A percentile compares a stretch with the other conserved stretches of the same genome.
Evolutionary conservation across 2,888 invertebrate species (phyloP).

Genomic region (Ramazzottius varieornatus): DNA sequence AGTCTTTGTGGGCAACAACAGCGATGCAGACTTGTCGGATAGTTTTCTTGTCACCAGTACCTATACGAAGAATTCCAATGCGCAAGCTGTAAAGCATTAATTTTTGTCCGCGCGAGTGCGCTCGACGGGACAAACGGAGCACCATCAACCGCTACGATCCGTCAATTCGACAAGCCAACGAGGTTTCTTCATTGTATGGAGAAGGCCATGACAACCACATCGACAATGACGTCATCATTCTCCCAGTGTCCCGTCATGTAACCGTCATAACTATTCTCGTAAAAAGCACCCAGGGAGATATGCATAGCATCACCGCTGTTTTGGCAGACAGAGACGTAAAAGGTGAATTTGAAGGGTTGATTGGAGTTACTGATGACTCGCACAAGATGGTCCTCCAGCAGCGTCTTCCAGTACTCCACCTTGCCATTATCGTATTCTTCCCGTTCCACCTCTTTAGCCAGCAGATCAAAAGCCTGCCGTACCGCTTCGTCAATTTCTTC

Average conservation of each 20-base stretch:
- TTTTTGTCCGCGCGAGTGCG: too few relatives aligned
- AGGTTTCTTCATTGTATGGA: neutral
- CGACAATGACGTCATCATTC: neutral
- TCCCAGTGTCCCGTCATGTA: neutral
- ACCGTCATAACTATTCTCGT: neutral
- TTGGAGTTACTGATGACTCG: neutral
- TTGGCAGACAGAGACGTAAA: neutral
- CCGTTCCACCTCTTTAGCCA: neutral
- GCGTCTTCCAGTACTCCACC: neutral
- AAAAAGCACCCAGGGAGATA: neutral
- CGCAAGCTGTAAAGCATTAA: too few relatives aligned
- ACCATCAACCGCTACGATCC: too few relatives aligned
- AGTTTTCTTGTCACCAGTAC: too few relatives aligned
- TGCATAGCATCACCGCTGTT: neutral
- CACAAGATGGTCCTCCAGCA: constrained; percentile 1
- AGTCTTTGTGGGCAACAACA: too few relatives aligned
- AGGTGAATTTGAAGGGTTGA: neutral
- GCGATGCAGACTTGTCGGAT: too few relatives aligned
- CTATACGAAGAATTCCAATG: too few relatives aligned
- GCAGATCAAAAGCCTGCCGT: neutral
- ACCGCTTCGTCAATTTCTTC: neutral
- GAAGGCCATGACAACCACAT: neutral
- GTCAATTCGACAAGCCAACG: too few relatives aligned
- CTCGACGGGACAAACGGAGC: too few relatives aligned
- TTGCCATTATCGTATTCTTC: neutral